Base-by-base conservation (phyloP, 2,888 invertebrate species). In the Encarsia formosa region DNA sequence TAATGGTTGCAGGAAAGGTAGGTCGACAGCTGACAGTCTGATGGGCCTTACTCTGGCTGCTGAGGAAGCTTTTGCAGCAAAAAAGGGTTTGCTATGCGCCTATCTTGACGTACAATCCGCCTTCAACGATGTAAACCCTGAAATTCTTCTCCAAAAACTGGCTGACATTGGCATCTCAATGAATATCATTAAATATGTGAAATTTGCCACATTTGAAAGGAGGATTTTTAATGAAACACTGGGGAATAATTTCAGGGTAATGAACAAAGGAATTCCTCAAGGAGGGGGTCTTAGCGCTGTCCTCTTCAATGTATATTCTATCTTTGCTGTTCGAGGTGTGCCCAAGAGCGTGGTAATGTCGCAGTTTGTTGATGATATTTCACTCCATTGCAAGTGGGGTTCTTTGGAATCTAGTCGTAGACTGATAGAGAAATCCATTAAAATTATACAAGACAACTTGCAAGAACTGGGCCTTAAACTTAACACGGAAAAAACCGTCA, bases 341-440 rank as follows among this genome's bases (percentile, higher is more conserved):
- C 35, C 48, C 3, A 40, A 38, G 8, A 47, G 23, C 24, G 23
- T 55, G 3, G 13, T 19, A 1, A 19, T 47, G 8, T 47, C 38
- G 2, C 32, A 37, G 18, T 48, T 52, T 18, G 48, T 48, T 11
- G 48, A 52, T 16, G 43, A 52, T 38, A 23, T 52, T n/a, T 15
- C 46, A 2, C 4, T 52, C 2, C 32, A 29, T 4, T 13, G 13
- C 16, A 34, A 34, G 15, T n/a, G 5, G 1, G 15, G n/a, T 15
- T 34, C 34, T 5, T 9, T 9, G 6, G n/a, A 34, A 34, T 9
- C 8, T 9, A 15, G n/a, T 9, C 9, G 15, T 5, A 9, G n/a
- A 9, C 9, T 34, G 5, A 11, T 39, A 4, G 2, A 4, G 18
- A 15, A 18, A 16, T 15, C 16, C 1, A 41, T 23, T 9, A 22